Evolutionary conservation across 1,140 invertebrate species (phyloP), one percentile per base, ranked within the genome.

Genomic region (Temnothorax nylanderi): DNA sequence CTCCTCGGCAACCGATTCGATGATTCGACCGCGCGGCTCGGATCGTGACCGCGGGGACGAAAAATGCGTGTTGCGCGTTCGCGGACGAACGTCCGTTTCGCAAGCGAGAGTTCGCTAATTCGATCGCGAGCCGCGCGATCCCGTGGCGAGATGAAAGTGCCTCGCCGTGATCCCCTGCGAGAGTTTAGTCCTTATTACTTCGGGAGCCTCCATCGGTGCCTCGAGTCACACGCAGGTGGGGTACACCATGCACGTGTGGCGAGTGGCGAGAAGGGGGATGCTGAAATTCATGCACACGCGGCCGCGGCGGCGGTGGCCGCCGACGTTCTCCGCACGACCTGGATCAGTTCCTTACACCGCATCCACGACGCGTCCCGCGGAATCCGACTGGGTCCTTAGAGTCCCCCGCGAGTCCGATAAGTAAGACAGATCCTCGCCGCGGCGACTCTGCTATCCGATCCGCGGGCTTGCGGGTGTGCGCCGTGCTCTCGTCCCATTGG

Each of bases 241-340:
- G 89, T 93, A 91, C 69, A 32, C 88, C 88, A 49, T 86, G n/a
- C 64, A 86, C 47, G 67, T 56, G 32, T 77, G 21, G 58, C 26
- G 41, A 16, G 16, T 41, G 26, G 18, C 77, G 81, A 91, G 92
- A 91, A 93, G 92, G 88, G 90, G 88, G 92, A 92, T 93, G 92
- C 86, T 91, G 88, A 85, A 85, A 86, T 75, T 74, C 86, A 87
- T 51, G 89, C 90, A 89, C 44, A 26, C 54, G 41, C 34, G 16
- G 51, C 51, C 51, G 18, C 51, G 18, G 18, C 51, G 18, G 18
- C 88, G 89, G 90, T 90, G 88, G n/a, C 44, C 90, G 86, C 90
- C 91, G 90, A 93, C 93, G 92, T 94, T 94, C 94, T 89, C 94
- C 84, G 76, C 90, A 85, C 89, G 85, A 93, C 92, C 90, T 93